Evolutionary conservation across 2,888 invertebrate genomes (phyloP), one percentile per base, ranked within the genome.

Genomic region (Drosophila fulvimacula): DNA sequence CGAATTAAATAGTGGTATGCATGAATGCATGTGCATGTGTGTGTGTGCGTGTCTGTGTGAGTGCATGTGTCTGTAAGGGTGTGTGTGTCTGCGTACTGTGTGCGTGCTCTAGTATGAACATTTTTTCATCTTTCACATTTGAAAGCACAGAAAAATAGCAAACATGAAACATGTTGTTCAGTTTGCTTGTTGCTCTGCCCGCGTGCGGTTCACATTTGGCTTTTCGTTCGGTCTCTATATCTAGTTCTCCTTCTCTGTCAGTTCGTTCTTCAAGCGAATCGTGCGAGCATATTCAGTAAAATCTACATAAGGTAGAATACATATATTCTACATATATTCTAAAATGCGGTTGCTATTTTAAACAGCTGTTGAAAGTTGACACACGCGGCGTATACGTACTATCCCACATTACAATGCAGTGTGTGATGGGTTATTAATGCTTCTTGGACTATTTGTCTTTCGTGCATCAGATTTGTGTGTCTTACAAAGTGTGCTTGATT

Each of bases 171-270:
- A 88, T 75, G 82, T 89, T 76, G 76, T 90, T 90, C 85, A 90
- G 90, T 90, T 91, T 76, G 90, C 81, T 90, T 84, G 90, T 89
- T 89, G 90, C 88, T 81, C 81, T 74, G 64, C 71, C 76, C 88
- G 91, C 88, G 90, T 87, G 68, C 89, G 80, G 91, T 89, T 91
- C 79, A 76, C 57, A 46, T 57, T 71, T 53, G 66, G 27, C 41
- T 60, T 55, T 38, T 52, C 59, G 62, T 30, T 52, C 51, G 27
- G 7, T 19, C 19, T 32, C 13, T 21, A n/a, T 38, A 9, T 21
- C n/a, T 41, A 5, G 2, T 5, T 55, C 30, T 30, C 17, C 0
- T 5, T 13, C 21, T 49, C 56, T n/a, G 21, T n/a, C 10, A 15
- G 48, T 11, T n/a, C 4, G n/a, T 46, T 51, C 48, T 55, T n/a